A percentile compares a stretch with the other conserved stretches of the same genome.
These are phyloP conservation scores for Stegastes partitus DNA, from an alignment of 2,113 vertebrate genomes.

Conservation along the genomic window DNA sequence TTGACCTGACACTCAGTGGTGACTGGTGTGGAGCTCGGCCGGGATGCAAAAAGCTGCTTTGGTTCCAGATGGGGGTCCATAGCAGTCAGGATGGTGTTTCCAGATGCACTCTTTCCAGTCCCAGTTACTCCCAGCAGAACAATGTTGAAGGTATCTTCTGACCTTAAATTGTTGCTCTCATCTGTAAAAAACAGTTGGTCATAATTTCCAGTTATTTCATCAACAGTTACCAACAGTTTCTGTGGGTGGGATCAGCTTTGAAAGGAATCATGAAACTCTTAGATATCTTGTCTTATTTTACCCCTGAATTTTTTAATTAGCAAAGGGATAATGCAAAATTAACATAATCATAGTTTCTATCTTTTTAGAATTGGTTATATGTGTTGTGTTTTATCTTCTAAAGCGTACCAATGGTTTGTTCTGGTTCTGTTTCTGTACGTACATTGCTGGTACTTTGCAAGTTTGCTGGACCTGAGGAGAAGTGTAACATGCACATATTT, in stretches of 20 bases:
- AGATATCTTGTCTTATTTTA: neutral
- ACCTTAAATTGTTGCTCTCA: rapidly evolving
- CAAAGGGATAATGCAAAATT: neutral
- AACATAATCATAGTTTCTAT: no score
- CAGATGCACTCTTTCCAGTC: constrained; percentile 21
- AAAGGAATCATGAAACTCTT: neutral
- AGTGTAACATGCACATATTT: no score
- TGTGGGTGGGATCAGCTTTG: neutral
- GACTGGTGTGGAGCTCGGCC: constrained; percentile 23
- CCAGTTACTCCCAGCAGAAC: constrained; percentile 33
- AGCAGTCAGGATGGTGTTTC: constrained; percentile 48
- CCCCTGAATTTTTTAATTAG: neutral
- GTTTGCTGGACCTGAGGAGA: no score
- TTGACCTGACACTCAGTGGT: constrained; percentile 19
- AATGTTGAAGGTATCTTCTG: neutral
- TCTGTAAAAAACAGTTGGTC: constrained; percentile 10
- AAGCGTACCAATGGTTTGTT: no score
- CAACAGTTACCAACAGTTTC: neutral
- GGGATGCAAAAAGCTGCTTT: constrained; percentile 4
- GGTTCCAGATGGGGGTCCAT: rapidly evolving
- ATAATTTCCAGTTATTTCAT: neutral
- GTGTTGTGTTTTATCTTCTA: no score
- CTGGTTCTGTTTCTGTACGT: no score
- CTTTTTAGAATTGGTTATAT: no score
- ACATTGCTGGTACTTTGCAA: no score